A percentile compares a stretch with the other conserved stretches of the same genome.
phyloP scores from a whole-genome alignment of 2,888 invertebrate genomes.

The Phortica okadai region DNA sequence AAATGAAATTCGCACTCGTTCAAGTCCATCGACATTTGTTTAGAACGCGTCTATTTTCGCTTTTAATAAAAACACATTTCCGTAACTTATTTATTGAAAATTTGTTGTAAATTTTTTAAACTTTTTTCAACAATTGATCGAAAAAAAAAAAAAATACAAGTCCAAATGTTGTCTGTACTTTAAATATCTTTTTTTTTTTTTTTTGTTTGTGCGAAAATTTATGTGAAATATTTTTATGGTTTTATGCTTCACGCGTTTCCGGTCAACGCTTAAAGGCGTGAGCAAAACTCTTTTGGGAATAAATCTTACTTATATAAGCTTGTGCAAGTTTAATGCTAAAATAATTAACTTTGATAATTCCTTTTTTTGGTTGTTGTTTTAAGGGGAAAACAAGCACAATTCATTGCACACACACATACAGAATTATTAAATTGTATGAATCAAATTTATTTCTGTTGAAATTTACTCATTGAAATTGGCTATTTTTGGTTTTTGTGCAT shows the following conservation, averaged over 20 bases:
- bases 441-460: too few relatives aligned
- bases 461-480: neutral
- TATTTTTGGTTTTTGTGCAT: slow-evolving; percentile 8
- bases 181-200: neutral
- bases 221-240: neutral
- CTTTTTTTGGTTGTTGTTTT: slow-evolving; percentile 21
- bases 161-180: neutral
- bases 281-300: neutral
- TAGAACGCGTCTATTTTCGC: neutral
- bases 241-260: too few relatives aligned
- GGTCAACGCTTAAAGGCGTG: too few relatives aligned
- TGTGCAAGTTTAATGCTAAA: too few relatives aligned
- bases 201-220: neutral
- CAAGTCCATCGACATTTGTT: neutral
- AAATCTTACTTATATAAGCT: too few relatives aligned
- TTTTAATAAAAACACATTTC: slow-evolving; percentile 16
- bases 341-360: neutral
- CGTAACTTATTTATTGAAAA: slow-evolving; percentile 10
- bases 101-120: neutral
- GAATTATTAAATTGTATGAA: too few relatives aligned
- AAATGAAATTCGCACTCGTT: too few relatives aligned
- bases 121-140: neutral
- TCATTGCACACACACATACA: too few relatives aligned
- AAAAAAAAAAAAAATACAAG: neutral
- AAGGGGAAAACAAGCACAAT: neutral